These are phyloP conservation scores for Laterallus jamaicensis DNA, from an alignment of 2,113 vertebrate genomes.

Conservation along the genomic window DNA sequence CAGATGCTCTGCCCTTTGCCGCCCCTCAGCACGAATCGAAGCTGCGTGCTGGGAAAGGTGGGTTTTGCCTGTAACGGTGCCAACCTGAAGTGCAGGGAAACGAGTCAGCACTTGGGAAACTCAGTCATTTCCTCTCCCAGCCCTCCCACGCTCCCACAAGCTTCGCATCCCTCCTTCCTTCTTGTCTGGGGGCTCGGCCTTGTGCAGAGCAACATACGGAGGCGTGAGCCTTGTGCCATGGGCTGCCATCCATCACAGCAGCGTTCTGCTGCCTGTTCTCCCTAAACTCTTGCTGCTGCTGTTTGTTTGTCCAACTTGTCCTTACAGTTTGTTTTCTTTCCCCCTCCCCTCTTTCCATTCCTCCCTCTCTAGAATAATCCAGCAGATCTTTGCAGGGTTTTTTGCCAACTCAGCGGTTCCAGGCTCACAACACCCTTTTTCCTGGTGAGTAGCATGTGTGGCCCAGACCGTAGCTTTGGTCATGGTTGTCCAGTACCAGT, in stretches of 20 bases:
- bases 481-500: not conserved
- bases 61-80: not conserved
- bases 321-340: not conserved
- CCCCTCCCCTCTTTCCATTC: no score
- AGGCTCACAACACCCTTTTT: constrained; percentile 87
- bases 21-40: rapidly evolving
- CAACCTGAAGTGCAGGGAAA: not conserved
- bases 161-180: not conserved
- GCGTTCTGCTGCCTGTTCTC: no score
- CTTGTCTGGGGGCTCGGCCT: not conserved
- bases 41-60: not conserved
- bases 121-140: not conserved
- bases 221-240: rapidly evolving
- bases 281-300: not conserved
- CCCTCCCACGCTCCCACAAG: not conserved
- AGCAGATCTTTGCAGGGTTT: constrained; percentile 95
- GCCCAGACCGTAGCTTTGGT: not conserved
- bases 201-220: not conserved
- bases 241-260: rapidly evolving
- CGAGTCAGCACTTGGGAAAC: not conserved
- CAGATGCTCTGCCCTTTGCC: not conserved
- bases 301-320: not conserved
- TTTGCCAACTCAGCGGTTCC: constrained; percentile 91
- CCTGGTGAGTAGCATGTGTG: constrained; percentile 81
- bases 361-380: constrained; percentile 84